These are phyloP conservation scores for Plebejus melissa DNA, from an alignment of 2,888 invertebrate genomes.

Conservation along the genomic window DNA sequence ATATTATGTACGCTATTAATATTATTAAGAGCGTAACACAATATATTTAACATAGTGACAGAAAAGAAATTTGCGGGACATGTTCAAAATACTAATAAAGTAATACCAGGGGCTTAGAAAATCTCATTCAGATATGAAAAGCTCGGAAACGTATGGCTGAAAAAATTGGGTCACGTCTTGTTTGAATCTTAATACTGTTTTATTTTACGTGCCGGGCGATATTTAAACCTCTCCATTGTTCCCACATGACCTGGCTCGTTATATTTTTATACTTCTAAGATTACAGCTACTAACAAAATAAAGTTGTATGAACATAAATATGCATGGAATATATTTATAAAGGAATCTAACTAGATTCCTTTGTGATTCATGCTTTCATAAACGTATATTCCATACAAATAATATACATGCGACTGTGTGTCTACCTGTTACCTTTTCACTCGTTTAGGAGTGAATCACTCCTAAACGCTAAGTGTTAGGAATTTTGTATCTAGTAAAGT, in stretches of 20 bases:
- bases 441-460: too few relatives aligned
- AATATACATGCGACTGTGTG: too few relatives aligned
- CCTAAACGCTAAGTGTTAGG: too few relatives aligned
- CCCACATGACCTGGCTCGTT: constrained; percentile 5
- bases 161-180: constrained; percentile 20
- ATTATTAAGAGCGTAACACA: background rate
- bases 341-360: too few relatives aligned
- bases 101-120: background rate
- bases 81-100: constrained; percentile 2
- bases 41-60: background rate
- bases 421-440: too few relatives aligned
- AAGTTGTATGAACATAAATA: too few relatives aligned
- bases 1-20: too few relatives aligned
- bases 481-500: too few relatives aligned
- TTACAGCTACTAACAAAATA: background rate
- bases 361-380: too few relatives aligned
- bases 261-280: constrained; percentile 1
- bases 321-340: too few relatives aligned
- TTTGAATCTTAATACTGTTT: constrained; percentile 20
- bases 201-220: constrained; percentile 4
- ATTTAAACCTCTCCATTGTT: background rate
- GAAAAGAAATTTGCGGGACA: constrained; percentile 2
- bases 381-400: too few relatives aligned
- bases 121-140: background rate
- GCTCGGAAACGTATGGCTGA: constrained; percentile 17